These are phyloP conservation scores for Uloborus plumipes DNA, from an alignment of 2,888 invertebrate genomes.

Conservation along the genomic window DNA sequence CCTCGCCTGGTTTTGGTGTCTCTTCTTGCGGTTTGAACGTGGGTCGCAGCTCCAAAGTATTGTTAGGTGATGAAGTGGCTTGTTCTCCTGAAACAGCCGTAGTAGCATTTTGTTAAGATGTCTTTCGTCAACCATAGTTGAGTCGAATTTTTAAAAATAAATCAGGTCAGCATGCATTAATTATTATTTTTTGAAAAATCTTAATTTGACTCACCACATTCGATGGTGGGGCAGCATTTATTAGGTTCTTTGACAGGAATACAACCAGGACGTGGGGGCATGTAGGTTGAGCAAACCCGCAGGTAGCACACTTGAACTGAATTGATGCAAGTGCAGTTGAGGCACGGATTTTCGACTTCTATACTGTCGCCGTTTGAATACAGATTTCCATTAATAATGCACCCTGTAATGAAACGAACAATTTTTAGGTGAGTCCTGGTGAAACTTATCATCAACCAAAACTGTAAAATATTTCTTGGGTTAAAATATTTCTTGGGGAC, in stretches of 20 bases:
- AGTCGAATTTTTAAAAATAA: too few species aligned
- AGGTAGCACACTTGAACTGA: conserved; percentile 83
- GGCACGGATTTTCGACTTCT: conserved; percentile 81
- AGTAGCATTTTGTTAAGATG: too few species aligned
- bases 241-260: conserved; percentile 55
- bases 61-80: too few species aligned
- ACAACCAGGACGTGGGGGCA: conserved; percentile 51
- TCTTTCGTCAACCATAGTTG: too few species aligned
- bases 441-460: too few species aligned
- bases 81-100: too few species aligned
- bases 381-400: conserved; percentile 81
- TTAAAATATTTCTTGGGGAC: too few species aligned
- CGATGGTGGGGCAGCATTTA: conserved; percentile 82
- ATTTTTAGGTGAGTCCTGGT: background rate
- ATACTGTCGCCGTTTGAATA: conserved; percentile 77
- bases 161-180: too few species aligned
- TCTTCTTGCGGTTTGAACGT: too few species aligned
- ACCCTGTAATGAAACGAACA: conserved; percentile 74
- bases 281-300: conserved; percentile 78
- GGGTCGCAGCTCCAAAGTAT: too few species aligned
- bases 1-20: too few species aligned
- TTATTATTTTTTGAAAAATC: background rate
- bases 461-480: too few species aligned
- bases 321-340: conserved; percentile 81
- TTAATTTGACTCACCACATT: conserved; percentile 75